Base-by-base conservation (phyloP, 2,888 invertebrate species). In the Sphaerophoria taeniata region DNA sequence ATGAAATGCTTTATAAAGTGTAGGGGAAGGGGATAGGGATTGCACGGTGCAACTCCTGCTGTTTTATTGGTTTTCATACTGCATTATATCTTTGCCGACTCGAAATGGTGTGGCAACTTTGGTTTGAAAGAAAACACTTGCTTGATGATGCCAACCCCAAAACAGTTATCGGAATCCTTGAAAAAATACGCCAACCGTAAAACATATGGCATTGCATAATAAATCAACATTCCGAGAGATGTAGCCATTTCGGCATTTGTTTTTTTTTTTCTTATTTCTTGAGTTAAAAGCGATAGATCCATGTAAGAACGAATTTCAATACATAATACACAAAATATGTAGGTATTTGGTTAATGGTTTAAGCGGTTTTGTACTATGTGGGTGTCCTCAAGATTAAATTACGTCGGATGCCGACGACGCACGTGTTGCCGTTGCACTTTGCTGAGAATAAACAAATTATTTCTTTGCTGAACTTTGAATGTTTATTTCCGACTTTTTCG, bases 191-290 rank as follows among this genome's bases (percentile, higher is more conserved):
- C 69, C 69, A 74, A 78, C 58, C 78, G 61, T 78, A 51, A 83
- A 73, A 55, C 83, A 83, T 83, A 73, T 83, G 83, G 83, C 45
- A 39, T 67, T 55, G 36, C 61, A 16, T 33, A 69, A 69, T 65
- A 51, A 80, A 56, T 70, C 70, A 70, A 45, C 43, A 43, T 43
- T 24, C 24, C 39, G 9, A 39, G 9, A 6, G 12, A 43, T 43
- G 43, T 16, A 12, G 3, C 45, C 7, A 11, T 43, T 9, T 43
- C 12, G 11, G 2, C 3, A 39, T 43, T 43, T 9, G 43, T 43
- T 9, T 43, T 43, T 2, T 11, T 9, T 11, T 43, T 0, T n/a
- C n/a, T n/a, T 39, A 43, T 9, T 9, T 2, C 39, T 39, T 11
- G 9, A 2, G 4, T 9, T 43, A 43, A 4, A 43, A 3, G 12